phyloP scores from a whole-genome alignment of 30 jellyfish, hydroid and myxozoan species.

The Haliclystus octoradiatus region DNA sequence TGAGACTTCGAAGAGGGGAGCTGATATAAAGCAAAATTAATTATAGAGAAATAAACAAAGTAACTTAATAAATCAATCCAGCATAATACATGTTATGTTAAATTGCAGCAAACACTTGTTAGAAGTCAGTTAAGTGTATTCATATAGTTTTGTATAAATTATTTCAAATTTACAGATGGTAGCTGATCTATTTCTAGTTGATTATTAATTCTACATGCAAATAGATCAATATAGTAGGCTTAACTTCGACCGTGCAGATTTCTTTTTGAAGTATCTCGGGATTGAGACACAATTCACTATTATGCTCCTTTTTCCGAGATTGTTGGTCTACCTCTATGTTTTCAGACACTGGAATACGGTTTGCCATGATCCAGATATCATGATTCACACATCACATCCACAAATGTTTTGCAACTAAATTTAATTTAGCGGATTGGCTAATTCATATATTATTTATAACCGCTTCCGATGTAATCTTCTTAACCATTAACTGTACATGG shows the following conservation, averaged over 20 bases:
- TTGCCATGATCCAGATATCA: slow-evolving; percentile 38
- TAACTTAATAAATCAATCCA: no score
- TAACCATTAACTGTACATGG: slow-evolving; percentile 37
- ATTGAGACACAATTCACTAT: slow-evolving; percentile 31
- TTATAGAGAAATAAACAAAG: no score
- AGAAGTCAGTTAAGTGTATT: no score
- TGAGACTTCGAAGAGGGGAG: no score
- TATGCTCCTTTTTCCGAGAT: slow-evolving; percentile 13
- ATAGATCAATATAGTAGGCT: slow-evolving; percentile 9
- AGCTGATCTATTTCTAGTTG: no score
- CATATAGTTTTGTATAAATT: no score
- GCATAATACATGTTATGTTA: no score
- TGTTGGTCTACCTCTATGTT: slow-evolving; percentile 18
- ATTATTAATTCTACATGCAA: no score
- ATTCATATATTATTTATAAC: slow-evolving; percentile 29
- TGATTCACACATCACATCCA: slow-evolving; percentile 25
- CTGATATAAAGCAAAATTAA: no score
- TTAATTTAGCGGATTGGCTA: neutral
- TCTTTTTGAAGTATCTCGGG: slow-evolving; percentile 7
- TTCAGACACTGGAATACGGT: slow-evolving; percentile 20
- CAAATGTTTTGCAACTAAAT: slow-evolving; percentile 2
- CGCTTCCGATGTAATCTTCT: slow-evolving; percentile 39
- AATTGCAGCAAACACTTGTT: no score
- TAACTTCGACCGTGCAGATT: neutral
- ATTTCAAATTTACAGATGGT: no score